These are phyloP conservation scores for Pterocles burchelli DNA, from an alignment of 2,113 vertebrate species.

Conservation along the genomic window DNA sequence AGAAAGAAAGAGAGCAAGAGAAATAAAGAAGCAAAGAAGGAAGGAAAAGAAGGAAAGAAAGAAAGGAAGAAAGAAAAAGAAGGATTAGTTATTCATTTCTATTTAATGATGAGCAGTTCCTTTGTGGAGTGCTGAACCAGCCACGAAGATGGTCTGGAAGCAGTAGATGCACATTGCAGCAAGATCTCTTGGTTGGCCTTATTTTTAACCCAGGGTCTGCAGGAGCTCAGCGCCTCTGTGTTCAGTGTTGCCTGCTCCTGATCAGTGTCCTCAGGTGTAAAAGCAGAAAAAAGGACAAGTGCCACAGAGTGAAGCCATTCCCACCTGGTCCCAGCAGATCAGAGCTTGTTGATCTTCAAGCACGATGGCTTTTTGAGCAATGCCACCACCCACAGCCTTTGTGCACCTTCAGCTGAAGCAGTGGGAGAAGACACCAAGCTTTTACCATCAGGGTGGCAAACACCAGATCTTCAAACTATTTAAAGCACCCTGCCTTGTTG, in stretches of 20 bases:
- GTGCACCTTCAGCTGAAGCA: not conserved
- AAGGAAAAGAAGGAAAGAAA: not conserved
- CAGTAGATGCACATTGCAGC: not conserved
- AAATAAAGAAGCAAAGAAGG: not conserved
- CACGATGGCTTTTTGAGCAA: not conserved
- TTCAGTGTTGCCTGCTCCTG: not conserved
- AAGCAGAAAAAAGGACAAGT: not conserved
- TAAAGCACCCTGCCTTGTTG: not conserved
- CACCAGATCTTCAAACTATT: not conserved
- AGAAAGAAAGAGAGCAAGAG: not conserved
- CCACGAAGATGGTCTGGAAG: not conserved
- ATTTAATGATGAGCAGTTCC: not conserved
- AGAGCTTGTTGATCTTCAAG: not conserved
- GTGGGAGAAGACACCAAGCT: not conserved
- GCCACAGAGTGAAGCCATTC: not conserved
- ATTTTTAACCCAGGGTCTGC: not conserved
- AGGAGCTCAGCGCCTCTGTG: not conserved
- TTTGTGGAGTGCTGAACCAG: not conserved
- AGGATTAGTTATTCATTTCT: not conserved
- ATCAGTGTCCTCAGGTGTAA: not conserved
- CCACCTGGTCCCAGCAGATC: not conserved
- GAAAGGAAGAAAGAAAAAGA: accelerated
- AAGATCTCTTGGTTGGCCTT: not conserved
- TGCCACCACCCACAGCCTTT: not conserved
- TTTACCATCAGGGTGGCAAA: not conserved